Base-by-base conservation (phyloP, 2,888 invertebrate species). In the Salticus scenicus region DNA sequence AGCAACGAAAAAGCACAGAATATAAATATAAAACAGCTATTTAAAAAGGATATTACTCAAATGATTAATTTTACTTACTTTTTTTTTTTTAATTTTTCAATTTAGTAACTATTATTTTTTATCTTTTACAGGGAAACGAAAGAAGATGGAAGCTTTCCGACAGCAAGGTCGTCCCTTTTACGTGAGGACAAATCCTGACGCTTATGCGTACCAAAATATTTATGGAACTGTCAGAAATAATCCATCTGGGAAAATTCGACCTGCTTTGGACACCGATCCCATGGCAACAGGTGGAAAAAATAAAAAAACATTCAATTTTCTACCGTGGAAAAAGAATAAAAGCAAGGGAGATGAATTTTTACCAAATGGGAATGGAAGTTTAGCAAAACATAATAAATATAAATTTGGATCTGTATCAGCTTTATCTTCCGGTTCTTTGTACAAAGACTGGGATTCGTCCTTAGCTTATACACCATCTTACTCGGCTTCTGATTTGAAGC, bases 351-450 rank as follows among this genome's bases (percentile, higher is more conserved):
- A 76, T 24, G 77, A 77, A 14, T 31, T 41, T 10, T 37, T 73
- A n/a, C 30, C 77, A n/a, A 28, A 63, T 1, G 70, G 67, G n/a
- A 51, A 63, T 1, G 75, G 80, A 10, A 74, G 69, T 14, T 69
- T 84, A 27, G 51, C 84, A 10, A 78, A 73, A 69, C 84, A 84
- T 27, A 84, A 84, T 33, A 84, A 84, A 67, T 75, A 77, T 27
- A 81, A 81, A 57, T 87, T 87, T 28, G 87, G 82, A 41, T 82
- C 87, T 2, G 77, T 82, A 0, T 81, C 87, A n/a, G 82, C 87
- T 8, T n/a, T 80, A 8, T 77, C 87, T 12, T 66, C 87, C 12
- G 67, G 31, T 0, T 42, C 69, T 17, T 73, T 82, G 0, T 82
- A 87, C 73, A 82, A 64, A 28, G 82, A 82, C 28, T 79, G 70